phyloP scores from a whole-genome alignment of 2,888 invertebrate species.

The Leucophora obtusa region DNA sequence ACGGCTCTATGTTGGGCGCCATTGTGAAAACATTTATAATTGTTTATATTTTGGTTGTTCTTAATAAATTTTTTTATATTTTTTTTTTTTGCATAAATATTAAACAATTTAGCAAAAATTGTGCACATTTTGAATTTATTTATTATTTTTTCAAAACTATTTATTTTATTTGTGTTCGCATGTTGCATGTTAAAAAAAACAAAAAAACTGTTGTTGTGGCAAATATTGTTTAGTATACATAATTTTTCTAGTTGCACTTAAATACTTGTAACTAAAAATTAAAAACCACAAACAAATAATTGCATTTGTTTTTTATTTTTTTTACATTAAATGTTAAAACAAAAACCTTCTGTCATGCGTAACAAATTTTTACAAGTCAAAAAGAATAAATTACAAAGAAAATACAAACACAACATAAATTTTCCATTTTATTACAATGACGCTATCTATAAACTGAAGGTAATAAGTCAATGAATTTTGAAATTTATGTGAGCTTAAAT shows the following conservation, averaged over 20 bases:
- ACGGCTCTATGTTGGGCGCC: too few relatives aligned
- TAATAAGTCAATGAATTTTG: constrained; percentile 36
- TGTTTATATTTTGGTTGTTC: too few relatives aligned
- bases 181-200: not conserved
- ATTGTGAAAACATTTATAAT: too few relatives aligned
- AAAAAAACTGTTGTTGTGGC: not conserved
- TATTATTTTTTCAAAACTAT: not conserved
- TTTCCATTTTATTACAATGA: constrained; percentile 29
- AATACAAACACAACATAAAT: constrained; percentile 1
- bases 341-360: constrained; percentile 61
- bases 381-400: constrained; percentile 9
- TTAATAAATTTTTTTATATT: too few relatives aligned
- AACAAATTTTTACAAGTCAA: constrained; percentile 33
- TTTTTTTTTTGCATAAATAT: too few relatives aligned
- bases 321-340: constrained; percentile 50
- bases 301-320: constrained; percentile 37
- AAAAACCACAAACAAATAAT: constrained; percentile 41
- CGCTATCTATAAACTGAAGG: constrained; percentile 25
- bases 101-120: not conserved
- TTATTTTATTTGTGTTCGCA: not conserved
- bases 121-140: not conserved
- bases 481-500: not conserved
- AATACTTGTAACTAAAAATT: not conserved
- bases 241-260: not conserved
- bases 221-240: not conserved